Evolutionary conservation across 2,888 invertebrate genomes (phyloP).

Genomic region (Xestia sexstrigata): DNA sequence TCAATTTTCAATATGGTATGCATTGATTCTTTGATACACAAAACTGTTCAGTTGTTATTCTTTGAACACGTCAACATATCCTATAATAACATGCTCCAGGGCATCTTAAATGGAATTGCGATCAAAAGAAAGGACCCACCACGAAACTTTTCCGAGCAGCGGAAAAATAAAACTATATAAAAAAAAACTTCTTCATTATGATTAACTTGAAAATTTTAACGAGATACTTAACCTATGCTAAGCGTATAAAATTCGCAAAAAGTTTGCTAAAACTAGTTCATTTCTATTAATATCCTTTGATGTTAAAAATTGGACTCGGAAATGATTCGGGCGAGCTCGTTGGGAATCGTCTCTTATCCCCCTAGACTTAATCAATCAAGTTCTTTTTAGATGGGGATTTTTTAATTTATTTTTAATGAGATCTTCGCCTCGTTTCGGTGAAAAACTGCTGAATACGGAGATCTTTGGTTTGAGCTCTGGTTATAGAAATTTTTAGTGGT

Average conservation of each 20-base stretch:
- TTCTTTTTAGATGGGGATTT: constrained; percentile 25
- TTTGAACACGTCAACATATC: not conserved
- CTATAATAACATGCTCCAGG: not conserved
- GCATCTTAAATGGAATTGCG: not conserved
- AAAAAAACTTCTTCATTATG: not conserved
- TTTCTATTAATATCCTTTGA: constrained; percentile 13
- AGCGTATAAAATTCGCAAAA: constrained; percentile 13
- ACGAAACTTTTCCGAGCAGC: too few relatives aligned
- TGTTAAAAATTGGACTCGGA: constrained; percentile 11
- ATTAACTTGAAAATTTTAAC: not conserved
- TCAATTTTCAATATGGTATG: too few relatives aligned
- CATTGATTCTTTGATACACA: not conserved
- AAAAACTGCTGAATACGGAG: not conserved
- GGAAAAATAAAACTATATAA: too few relatives aligned
- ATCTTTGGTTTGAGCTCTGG: not conserved
- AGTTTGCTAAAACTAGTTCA: constrained; percentile 1
- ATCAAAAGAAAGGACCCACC: not conserved
- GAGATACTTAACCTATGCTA: not conserved
- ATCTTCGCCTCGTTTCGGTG: not conserved
- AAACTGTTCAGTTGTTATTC: not conserved
- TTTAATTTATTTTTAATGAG: constrained; percentile 40
- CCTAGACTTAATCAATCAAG: constrained; percentile 50
- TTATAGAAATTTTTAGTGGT: not conserved
- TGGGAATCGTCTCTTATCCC: not conserved
- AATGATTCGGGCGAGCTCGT: constrained; percentile 21